These are phyloP conservation scores for Poeciliopsis gracilis DNA, from an alignment of 2,797 vertebrate species.

Conservation along the genomic window DNA sequence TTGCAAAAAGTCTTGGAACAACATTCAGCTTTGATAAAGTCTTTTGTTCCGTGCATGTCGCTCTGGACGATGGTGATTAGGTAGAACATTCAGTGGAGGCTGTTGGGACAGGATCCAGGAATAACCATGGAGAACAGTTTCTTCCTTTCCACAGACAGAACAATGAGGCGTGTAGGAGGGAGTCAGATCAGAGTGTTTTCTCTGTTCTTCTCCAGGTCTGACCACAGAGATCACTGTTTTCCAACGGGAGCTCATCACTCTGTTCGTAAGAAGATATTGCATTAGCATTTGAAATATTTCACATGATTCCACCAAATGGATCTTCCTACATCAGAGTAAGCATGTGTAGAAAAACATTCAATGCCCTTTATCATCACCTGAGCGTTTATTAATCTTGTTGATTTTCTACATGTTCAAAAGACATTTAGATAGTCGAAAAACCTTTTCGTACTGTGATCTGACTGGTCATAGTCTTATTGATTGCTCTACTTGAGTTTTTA, in stretches of 20 bases:
- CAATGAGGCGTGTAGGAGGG: background rate
- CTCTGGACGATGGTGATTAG: slow-evolving; percentile 1
- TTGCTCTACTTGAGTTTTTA: background rate
- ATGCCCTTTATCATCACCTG: background rate
- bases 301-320: background rate
- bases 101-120: background rate
- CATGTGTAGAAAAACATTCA: background rate
- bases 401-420: background rate
- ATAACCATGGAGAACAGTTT: background rate
- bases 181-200: background rate
- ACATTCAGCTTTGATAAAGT: background rate
- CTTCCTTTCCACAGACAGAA: background rate
- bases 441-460: background rate
- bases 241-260: background rate
- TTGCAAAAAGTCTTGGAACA: slow-evolving; percentile 1
- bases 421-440: background rate
- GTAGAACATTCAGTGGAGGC: background rate
- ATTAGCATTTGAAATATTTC: background rate
- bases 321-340: background rate
- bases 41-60: background rate
- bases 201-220: background rate
- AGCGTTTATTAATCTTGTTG: background rate
- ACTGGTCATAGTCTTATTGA: background rate
- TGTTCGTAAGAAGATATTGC: background rate
- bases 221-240: background rate